phyloP scores from a whole-genome alignment of 2,113 vertebrate species.

The Oxyruncus cristatus region DNA sequence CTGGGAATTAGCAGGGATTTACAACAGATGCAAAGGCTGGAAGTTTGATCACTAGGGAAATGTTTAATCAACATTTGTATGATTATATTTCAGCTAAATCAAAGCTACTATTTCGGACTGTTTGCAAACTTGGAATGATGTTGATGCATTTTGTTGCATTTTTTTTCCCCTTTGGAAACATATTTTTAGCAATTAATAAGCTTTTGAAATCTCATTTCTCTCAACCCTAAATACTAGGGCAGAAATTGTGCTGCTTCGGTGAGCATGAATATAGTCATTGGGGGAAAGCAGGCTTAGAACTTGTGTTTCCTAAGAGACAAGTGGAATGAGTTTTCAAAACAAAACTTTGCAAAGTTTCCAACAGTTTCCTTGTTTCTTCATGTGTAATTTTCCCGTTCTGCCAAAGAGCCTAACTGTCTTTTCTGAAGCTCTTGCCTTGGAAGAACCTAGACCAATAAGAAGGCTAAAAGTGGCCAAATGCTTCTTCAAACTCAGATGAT shows the following conservation, averaged over 20 bases:
- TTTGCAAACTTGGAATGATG: background rate
- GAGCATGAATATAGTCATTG: background rate
- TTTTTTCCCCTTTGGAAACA: conserved; percentile 11
- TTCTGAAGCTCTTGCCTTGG: background rate
- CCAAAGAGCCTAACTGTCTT: background rate
- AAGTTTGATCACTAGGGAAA: background rate
- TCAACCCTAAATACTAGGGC: background rate
- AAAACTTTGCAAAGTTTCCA: background rate
- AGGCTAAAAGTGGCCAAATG: background rate
- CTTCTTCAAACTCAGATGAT: background rate
- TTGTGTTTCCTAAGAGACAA: background rate
- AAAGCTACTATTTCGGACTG: background rate
- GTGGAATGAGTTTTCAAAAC: background rate
- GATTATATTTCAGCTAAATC: conserved; percentile 6
- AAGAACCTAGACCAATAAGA: background rate
- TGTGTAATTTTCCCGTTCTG: background rate
- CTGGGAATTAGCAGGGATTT: background rate
- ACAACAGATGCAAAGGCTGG: background rate
- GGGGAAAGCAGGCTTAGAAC: background rate
- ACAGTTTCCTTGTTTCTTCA: background rate
- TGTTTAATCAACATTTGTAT: conserved; percentile 9
- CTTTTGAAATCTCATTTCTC: conserved; percentile 33
- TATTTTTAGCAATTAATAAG: conserved; percentile 44
- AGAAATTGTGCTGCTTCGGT: conserved; percentile 11
- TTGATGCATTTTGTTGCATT: background rate